Evolutionary conservation across 1,140 invertebrate species (phyloP).

Genomic region (Tetranychus urticae): DNA sequence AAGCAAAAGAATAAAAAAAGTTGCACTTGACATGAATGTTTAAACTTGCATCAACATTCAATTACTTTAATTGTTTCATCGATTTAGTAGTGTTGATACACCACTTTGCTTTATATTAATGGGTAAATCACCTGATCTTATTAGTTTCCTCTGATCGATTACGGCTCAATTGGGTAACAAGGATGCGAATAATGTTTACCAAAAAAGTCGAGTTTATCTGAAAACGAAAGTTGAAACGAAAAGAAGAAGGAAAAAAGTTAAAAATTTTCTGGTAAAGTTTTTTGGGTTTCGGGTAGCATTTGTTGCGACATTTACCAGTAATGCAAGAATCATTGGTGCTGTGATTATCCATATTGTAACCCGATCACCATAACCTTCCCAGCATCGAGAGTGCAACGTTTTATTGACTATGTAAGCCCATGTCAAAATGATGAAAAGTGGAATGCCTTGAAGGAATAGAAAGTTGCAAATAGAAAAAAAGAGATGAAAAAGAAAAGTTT

Average conservation of each 20-base stretch:
- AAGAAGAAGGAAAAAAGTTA: not conserved
- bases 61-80: too few relatives aligned
- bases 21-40: too few relatives aligned
- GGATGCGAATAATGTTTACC: slow-evolving; percentile 26
- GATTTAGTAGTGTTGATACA: too few relatives aligned
- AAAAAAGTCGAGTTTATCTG: slow-evolving; percentile 27
- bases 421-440: slow-evolving; percentile 19
- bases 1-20: too few relatives aligned
- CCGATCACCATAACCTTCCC: slow-evolving; percentile 21
- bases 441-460: slow-evolving; percentile 18
- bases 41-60: too few relatives aligned
- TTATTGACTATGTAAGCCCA: slow-evolving; percentile 22
- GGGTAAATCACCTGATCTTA: slow-evolving; percentile 19
- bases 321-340: slow-evolving; percentile 23
- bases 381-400: slow-evolving; percentile 19
- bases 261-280: too few relatives aligned
- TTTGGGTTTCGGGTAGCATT: not conserved
- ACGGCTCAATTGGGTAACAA: slow-evolving; percentile 22
- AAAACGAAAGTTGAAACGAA: not conserved
- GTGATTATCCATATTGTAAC: slow-evolving; percentile 24
- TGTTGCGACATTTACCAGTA: slow-evolving; percentile 15
- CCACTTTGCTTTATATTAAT: not conserved
- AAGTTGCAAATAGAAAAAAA: not conserved
- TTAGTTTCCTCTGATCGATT: slow-evolving; percentile 20
- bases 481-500: not conserved